Conservation (phyloP, 2,113 vertebrate genomes). For the Polypterus senegalus region DNA sequence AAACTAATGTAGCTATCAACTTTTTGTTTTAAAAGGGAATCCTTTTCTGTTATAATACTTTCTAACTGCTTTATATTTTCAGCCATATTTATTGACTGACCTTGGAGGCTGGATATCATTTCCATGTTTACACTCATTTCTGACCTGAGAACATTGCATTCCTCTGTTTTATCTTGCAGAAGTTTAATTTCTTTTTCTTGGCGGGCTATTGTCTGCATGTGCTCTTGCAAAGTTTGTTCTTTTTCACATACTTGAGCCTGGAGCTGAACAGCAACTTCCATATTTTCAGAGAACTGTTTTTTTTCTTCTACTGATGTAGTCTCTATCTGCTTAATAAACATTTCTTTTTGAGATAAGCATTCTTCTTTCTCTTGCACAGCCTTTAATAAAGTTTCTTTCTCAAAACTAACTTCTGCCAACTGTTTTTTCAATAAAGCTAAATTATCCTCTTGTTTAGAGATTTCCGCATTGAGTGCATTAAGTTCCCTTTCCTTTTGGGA, state of each 20-base stretch:
- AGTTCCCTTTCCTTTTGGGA: slow-evolving; percentile 39
- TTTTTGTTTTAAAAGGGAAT: slow-evolving; percentile 44
- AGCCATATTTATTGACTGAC: slow-evolving; percentile 30
- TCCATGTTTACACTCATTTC: slow-evolving; percentile 51
- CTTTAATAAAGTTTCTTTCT: slow-evolving; percentile 38
- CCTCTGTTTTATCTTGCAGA: slow-evolving; percentile 42
- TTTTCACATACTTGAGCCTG: slow-evolving; percentile 37
- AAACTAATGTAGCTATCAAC: slow-evolving; percentile 34
- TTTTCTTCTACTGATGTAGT: slow-evolving; percentile 34
- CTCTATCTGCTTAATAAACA: slow-evolving; percentile 44
- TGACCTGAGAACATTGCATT: slow-evolving; percentile 41
- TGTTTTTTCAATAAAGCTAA: slow-evolving; percentile 42
- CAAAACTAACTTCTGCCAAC: slow-evolving; percentile 29
- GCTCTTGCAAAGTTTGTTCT: slow-evolving; percentile 30
- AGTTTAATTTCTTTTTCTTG: slow-evolving; percentile 40
- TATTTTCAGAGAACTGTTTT: slow-evolving; percentile 30
- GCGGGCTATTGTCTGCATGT: slow-evolving; percentile 36
- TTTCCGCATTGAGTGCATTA: slow-evolving; percentile 31
- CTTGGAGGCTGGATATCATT: slow-evolving; percentile 45
- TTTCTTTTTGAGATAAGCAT: slow-evolving; percentile 41
- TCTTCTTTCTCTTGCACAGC: slow-evolving; percentile 40
- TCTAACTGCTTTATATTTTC: slow-evolving; percentile 35
- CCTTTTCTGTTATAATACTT: slow-evolving; percentile 37
- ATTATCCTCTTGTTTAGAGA: slow-evolving; percentile 33
- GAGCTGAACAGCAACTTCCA: slow-evolving; percentile 41